Base-by-base conservation (phyloP, 1,140 invertebrate genomes). In the Potamilus streckersoni region DNA sequence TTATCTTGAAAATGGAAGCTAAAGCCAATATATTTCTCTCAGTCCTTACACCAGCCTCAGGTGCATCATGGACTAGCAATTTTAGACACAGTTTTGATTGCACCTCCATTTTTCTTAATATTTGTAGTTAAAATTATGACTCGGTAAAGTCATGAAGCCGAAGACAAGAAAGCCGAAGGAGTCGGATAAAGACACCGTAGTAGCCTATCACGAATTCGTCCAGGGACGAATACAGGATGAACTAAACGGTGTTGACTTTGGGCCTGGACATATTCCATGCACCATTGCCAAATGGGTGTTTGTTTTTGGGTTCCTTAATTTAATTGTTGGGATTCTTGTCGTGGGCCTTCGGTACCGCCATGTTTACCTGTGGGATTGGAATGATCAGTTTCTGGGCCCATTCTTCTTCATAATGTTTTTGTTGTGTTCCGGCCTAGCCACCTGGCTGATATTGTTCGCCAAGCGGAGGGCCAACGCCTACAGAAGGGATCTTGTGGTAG, bases 131-230 rank as follows among this genome's bases (percentile, higher is more conserved):
- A 38, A 38, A 38, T 38, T 38, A 38, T 38, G 38, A 38, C 4
- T 38, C 38, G 38, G 38, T 38, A 38, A 38, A 27, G 72, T 13
- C 6, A 77, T 77, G 75, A 77, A 77, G 65, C 75, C 75, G 1
- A 77, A 72, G 69, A 69, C 75, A 0, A 23, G 69, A 31, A 77
- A 77, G 31, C 70, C 72, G 70, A 65, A 71, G 57, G 78, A 79
- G 56, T 80, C 83, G 62, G 85, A 88, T 69, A 86, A 86, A 61
- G 84, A 85, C 64, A 88, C 86, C 0, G 84, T 88, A 31, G 83
- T 86, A 63, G 83, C 85, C 3, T 87, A 87, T 73, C 85, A 86
- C 77, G 69, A 82, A n/a, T 87, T 80, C 57, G 73, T 88, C 1
- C 85, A 88, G 70, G 68, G 75, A 1, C 78, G 82, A 59, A 87